Base-by-base conservation (phyloP, 2,888 invertebrate species). In the Ormyrus rosae region DNA sequence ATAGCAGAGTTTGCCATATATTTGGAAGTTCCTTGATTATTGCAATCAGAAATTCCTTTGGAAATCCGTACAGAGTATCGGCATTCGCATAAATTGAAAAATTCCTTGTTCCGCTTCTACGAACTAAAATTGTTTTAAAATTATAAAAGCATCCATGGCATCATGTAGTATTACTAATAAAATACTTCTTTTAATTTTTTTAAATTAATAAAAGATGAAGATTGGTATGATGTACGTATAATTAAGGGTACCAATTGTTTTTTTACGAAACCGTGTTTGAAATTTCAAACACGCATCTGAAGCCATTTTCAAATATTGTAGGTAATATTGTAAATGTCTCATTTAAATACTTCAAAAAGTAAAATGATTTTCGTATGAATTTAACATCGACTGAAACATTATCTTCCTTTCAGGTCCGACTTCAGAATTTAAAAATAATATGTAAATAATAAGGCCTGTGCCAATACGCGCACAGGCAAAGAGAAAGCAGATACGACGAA, bases 261-360 rank as follows among this genome's bases (percentile, higher is more conserved):
- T 75, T 95, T 96, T 75, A 95, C 94, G 79, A 98, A 98, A 89
- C 96, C 96, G 80, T 99, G 99, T 92, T 96, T 96, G 48, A 92
- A 99, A 99, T 46, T 99, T 99, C 91, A 99, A 99, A 78, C 99
- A 99, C 74, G 99, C 99, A 81, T 99, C 99, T n/a, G 99, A 99
- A 95, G 99, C 99, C 87, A 96, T 34, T 34, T 34, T 34, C 34
- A 34, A 34, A 34, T 34, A 34, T 34, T 34, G 99, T 95, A 99
- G 99, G 99, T 93, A 99, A 75, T 99, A 99, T 95, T 97, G 96
- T 96, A 91, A 8, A 34, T 64, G 60, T 55, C 45, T n/a, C 13
- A 56, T 68, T 56, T 48, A 46, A 63, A 55, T 45, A 34, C n/a
- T 53, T 45, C 0, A n/a, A n/a, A 8, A 63, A 11, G 0, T 65